These are phyloP conservation scores for Champsocephalus gunnari DNA, from an alignment of 2,797 vertebrate genomes.

Conservation along the genomic window DNA sequence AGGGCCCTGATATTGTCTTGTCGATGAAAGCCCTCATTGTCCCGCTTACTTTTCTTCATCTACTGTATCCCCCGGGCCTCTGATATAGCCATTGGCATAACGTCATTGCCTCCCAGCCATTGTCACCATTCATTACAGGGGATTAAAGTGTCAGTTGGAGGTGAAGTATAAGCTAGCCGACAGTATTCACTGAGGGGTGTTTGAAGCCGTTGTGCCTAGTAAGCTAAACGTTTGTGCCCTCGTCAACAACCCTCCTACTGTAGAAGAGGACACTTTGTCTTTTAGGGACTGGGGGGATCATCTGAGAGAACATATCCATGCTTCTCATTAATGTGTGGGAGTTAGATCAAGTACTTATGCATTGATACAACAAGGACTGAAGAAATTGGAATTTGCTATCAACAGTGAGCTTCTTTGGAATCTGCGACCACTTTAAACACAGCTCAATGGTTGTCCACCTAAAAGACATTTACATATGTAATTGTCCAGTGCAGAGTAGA, in stretches of 20 bases:
- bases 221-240: conserved; percentile 45
- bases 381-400: conserved; percentile 34
- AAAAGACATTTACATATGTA: conserved; percentile 29
- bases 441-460: conserved; percentile 40
- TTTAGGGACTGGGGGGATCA: conserved; percentile 1
- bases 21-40: conserved; percentile 91
- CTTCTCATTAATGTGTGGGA: conserved; percentile 50
- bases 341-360: conserved; percentile 50
- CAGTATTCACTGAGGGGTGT: conserved; percentile 35
- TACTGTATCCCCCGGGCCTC: conserved; percentile 82
- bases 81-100: conserved; percentile 77
- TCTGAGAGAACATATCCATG: conserved; percentile 32
- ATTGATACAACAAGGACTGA: conserved; percentile 50
- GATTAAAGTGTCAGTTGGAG: conserved; percentile 78
- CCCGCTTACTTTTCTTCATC: conserved; percentile 75
- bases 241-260: conserved; percentile 30
- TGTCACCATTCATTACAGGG: conserved; percentile 73
- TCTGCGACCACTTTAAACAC: conserved; percentile 43
- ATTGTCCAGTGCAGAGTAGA: neutral
- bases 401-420: conserved; percentile 35
- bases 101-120: conserved; percentile 66
- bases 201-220: conserved; percentile 42
- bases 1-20: conserved; percentile 85
- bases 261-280: conserved; percentile 26
- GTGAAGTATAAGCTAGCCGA: conserved; percentile 53